Conservation (phyloP, 2,888 invertebrate species). For the Synanthedon myopaeformis region DNA sequence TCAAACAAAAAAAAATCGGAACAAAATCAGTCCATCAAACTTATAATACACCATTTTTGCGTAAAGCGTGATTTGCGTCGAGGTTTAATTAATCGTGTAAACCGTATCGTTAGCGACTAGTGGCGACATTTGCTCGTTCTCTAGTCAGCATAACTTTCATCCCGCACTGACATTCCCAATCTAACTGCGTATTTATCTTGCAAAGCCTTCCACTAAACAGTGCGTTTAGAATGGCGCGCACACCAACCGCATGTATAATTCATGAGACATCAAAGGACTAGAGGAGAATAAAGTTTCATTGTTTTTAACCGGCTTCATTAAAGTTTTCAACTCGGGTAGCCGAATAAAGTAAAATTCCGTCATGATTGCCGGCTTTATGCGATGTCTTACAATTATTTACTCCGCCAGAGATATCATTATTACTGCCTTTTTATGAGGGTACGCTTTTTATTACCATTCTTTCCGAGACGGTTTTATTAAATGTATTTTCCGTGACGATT, state of each 20-base stretch:
- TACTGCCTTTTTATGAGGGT: slow-evolving; percentile 38
- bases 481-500: background rate
- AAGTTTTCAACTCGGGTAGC: slow-evolving; percentile 20
- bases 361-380: slow-evolving; percentile 5
- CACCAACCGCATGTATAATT: slow-evolving; percentile 20
- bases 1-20: too few species aligned
- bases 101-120: background rate
- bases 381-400: slow-evolving; percentile 42
- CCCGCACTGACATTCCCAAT: background rate
- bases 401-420: slow-evolving; percentile 42
- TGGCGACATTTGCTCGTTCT: background rate
- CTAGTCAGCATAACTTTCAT: too few species aligned
- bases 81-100: slow-evolving; percentile 3
- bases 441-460: slow-evolving; percentile 31
- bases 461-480: slow-evolving; percentile 6
- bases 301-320: slow-evolving; percentile 34
- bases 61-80: too few species aligned
- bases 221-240: slow-evolving; percentile 9
- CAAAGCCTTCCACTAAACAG: slow-evolving; percentile 11
- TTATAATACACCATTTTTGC: too few species aligned
- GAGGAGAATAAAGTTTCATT: slow-evolving; percentile 12
- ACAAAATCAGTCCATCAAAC: too few species aligned
- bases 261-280: slow-evolving; percentile 20
- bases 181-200: slow-evolving; percentile 8
- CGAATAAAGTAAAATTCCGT: background rate